Evolutionary conservation across 2,797 vertebrate genomes (phyloP), one percentile per base, ranked within the genome.

Genomic region (Melanotaenia nigrans): DNA sequence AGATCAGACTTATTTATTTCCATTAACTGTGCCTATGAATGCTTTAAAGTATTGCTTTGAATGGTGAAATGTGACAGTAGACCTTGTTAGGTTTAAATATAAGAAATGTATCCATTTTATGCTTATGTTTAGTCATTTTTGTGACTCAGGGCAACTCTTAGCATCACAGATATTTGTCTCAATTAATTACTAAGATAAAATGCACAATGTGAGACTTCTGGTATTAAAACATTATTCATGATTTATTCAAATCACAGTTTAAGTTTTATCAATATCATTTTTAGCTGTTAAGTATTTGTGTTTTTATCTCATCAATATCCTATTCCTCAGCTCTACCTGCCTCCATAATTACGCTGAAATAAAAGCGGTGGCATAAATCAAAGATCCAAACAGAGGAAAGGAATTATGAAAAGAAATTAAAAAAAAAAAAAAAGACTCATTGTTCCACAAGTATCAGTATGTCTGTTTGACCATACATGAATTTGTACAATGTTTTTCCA

Each of bases 141-240:
- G 59, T 78, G 61, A 77, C 58, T 83, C 72, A 75, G 75, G 68
- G 70, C 45, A 47, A 36, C 55, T 71, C 30, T 63, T 77, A 53
- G 36, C 7, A 40, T 76, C 11, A 35, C 45, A 68, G 36, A 65
- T 22, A 38, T 55, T 60, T 58, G 25, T 70, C 22, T 61, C 24
- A 66, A n/a, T 30, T 40, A 16, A 32, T 38, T 32, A 13, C 30
- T 32, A 2, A 63, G 32, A 32, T 16, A 0, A 6, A 25, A 53
- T 53, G 24, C 58, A 58, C 61, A 66, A 14, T 74, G n/a, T 73
- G 25, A 76, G 61, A 53, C 45, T 53, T 56, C 25, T 65, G 36
- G 45, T 68, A 77, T 68, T 71, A 82, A 82, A 60, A 74, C 10
- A 9, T 59, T 25, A 20, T 69, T 14, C 38, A 33, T 36, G 12